Percentiles rank a stretch among this genome's conserved stretches.
These are phyloP conservation scores for Actenoides lindsayi DNA, from an alignment of 2,113 vertebrate genomes.

Conservation along the genomic window DNA sequence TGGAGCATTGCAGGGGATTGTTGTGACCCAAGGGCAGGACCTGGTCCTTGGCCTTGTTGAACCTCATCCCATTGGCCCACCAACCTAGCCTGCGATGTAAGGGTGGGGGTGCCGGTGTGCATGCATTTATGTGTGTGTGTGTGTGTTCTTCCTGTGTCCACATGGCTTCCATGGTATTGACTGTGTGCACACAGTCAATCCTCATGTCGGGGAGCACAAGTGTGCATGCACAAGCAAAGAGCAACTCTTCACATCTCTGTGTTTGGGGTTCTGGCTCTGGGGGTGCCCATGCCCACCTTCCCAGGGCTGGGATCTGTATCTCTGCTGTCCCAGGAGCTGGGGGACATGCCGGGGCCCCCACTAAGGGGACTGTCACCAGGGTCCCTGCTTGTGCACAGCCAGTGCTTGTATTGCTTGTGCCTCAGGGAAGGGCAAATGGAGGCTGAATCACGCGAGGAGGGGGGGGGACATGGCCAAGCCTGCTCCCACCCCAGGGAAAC, in stretches of 20 bases:
- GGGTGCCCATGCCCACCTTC: neutral
- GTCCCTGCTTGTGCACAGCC: neutral
- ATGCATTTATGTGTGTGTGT: neutral
- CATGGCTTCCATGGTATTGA: neutral
- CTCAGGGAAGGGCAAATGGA: neutral
- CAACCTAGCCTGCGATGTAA: neutral
- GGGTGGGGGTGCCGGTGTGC: neutral
- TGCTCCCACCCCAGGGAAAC: neutral
- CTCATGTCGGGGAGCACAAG: fast-evolving
- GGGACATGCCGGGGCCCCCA: fast-evolving
- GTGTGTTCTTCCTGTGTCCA: neutral
- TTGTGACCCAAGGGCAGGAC: neutral
- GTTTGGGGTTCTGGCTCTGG: neutral
- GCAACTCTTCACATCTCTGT: fast-evolving
- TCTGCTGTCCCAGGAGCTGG: neutral
- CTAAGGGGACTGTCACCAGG: neutral
- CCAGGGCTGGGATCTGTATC: neutral
- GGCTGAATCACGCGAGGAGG: neutral
- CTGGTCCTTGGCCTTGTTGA: neutral
- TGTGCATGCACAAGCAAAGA: neutral
- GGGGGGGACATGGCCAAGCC: neutral
- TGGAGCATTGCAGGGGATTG: neutral
- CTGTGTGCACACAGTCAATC: too few relatives aligned
- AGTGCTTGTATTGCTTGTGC: neutral
- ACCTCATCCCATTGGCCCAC: neutral